Conservation (phyloP, 2,888 invertebrate genomes). For the Tethea ocularis region DNA sequence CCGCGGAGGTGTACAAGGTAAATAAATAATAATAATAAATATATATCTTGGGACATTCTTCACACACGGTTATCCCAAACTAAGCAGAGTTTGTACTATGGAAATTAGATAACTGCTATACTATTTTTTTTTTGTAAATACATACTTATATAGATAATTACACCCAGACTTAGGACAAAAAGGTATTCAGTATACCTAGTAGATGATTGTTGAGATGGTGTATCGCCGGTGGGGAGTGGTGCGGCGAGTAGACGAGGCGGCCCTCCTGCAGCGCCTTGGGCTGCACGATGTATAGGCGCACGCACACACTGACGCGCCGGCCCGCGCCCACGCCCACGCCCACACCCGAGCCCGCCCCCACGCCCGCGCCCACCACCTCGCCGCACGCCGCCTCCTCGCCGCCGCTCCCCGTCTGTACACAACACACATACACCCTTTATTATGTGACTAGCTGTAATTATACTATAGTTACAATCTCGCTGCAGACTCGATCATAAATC, state of each 20-base stretch:
- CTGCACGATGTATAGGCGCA: conserved; percentile 90
- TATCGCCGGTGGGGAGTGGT: conserved; percentile 31
- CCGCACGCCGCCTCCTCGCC: conserved; percentile 24
- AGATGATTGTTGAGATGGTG: background rate
- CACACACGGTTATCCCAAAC: no score
- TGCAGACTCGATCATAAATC: no score
- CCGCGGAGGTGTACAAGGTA: no score
- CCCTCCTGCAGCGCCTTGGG: conserved; percentile 95
- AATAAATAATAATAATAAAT: no score
- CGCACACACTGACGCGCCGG: conserved; percentile 43
- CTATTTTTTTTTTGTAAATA: no score
- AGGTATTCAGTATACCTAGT: background rate
- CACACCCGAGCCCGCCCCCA: conserved; percentile 41
- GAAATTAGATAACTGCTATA: no score
- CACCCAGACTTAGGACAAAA: no score
- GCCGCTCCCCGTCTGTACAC: conserved; percentile 23
- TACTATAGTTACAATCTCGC: no score
- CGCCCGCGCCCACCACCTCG: conserved; percentile 18
- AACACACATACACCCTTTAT: background rate
- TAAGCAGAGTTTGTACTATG: no score
- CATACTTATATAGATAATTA: no score
- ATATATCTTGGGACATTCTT: no score
- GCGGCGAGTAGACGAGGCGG: conserved; percentile 86
- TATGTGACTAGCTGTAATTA: no score
- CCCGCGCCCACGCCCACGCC: conserved; percentile 38